Base-by-base conservation (phyloP, 1,140 invertebrate genomes). In the Semibalanus balanoides region DNA sequence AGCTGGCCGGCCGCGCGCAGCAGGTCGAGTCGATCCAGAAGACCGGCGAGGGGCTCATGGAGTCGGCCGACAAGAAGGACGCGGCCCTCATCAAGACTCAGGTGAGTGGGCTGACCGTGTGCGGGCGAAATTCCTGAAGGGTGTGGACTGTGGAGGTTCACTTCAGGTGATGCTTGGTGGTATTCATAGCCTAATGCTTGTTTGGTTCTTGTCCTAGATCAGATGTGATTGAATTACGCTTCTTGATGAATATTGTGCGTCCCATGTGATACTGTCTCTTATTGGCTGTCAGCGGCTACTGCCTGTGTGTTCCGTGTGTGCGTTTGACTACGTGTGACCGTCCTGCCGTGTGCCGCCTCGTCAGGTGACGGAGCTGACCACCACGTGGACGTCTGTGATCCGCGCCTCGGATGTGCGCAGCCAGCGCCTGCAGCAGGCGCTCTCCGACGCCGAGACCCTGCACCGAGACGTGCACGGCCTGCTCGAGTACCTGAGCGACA, bases 401-500 rank as follows among this genome's bases (percentile, higher is more conserved):
- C 85, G 84, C 69, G 86, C 97, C 0, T 91, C 90, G 30, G 89
- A 91, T 74, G 88, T 88, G 77, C 95, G 93, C 82, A 90, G 92
- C 1, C 84, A 87, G n/a, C 84, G 89, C 29, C 83, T 99, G 0
- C 91, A 97, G 79, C 89, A 92, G 78, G 96, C 96, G 0, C 85
- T 97, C 0, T 89, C 85, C 81, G 83, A 87, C 88, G 96, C 96
- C 71, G 96, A 98, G 83, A 89, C 91, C 80, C 88, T 99, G 43
- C 94, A 99, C 84, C 77, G 79, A 77, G 89, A 92, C 7, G 94
- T 98, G 27, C 94, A 98, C 83, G 91, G 94, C 84, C 85, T 99
- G 0, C 87, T 98, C 3, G 94, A 98, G 82, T 99, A 96, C 96
- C 84, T 99, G 5, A 94, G 93, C 30, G 93, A 97, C 83, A 94